A percentile compares a stretch with the other conserved stretches of the same genome.
Evolutionary conservation across 2,113 vertebrate genomes (phyloP).

Genomic region (Myxocyprinus asiaticus): DNA sequence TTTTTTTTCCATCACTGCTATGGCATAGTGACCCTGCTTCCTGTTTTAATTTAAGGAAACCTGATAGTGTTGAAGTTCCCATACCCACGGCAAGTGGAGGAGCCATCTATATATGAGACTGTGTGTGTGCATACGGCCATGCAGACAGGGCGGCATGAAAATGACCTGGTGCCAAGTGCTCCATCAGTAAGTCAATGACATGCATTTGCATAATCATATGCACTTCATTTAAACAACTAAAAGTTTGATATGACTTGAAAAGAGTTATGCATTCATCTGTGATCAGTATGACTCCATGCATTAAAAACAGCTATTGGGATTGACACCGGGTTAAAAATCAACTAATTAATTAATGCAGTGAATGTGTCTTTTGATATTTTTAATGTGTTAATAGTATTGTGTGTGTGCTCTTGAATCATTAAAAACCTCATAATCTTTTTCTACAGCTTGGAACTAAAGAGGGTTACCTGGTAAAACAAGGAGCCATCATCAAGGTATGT

Average conservation of each 20-base stretch:
- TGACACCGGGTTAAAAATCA: no score
- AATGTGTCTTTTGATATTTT: no score
- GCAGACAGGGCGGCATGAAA: slow-evolving; percentile 85
- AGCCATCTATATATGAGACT: slow-evolving; percentile 94
- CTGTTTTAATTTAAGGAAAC: slow-evolving; percentile 63
- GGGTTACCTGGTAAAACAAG: slow-evolving; percentile 93
- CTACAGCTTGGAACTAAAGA: slow-evolving; percentile 94
- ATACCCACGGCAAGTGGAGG: slow-evolving; percentile 88
- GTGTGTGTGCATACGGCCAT: slow-evolving; percentile 95
- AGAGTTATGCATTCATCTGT: no score
- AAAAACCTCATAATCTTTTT: slow-evolving; percentile 33
- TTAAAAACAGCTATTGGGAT: no score
- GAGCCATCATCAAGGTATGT: slow-evolving; percentile 80
- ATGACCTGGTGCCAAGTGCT: slow-evolving; percentile 84
- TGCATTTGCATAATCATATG: background rate
- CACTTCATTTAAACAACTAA: background rate
- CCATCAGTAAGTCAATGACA: slow-evolving; percentile 81
- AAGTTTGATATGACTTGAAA: no score
- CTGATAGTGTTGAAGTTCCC: slow-evolving; percentile 77
- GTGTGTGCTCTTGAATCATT: background rate
- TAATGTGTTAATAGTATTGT: background rate
- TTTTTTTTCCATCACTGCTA: background rate
- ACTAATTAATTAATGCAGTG: no score
- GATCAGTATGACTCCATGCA: no score
- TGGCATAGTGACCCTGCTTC: background rate